These are phyloP conservation scores for Chirona hameri DNA, from an alignment of 2,888 invertebrate genomes.

Conservation along the genomic window DNA sequence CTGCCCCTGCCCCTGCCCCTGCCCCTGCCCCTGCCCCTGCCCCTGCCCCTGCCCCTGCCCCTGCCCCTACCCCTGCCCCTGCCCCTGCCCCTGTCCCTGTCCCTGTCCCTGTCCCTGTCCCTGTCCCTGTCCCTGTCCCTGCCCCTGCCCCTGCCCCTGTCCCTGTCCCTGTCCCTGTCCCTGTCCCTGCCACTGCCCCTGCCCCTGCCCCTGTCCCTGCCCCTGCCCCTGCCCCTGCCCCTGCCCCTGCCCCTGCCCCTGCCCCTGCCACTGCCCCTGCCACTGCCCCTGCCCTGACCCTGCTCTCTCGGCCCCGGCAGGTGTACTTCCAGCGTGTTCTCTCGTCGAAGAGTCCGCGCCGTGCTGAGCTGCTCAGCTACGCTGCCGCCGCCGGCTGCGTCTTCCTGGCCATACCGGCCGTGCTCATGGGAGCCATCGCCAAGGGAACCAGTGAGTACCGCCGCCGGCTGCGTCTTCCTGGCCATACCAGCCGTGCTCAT, in stretches of 20 bases:
- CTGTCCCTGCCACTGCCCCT: too few species aligned
- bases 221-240: too few species aligned
- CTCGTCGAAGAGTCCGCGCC: conserved; percentile 88
- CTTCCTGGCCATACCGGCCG: conserved; percentile 94
- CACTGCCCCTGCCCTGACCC: neutral
- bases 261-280: neutral
- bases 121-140: too few species aligned
- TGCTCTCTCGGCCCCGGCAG: conserved; percentile 47
- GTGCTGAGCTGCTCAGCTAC: conserved; percentile 91
- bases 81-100: too few species aligned
- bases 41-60: too few species aligned
- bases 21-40: too few species aligned
- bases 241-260: neutral
- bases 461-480: conserved; percentile 92
- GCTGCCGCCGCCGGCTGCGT: conserved; percentile 94
- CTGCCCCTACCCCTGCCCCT: too few species aligned
- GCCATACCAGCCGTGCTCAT: conserved; percentile 95
- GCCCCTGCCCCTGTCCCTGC: too few species aligned
- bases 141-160: too few species aligned
- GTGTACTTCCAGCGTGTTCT: conserved; percentile 97
- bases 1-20: too few species aligned
- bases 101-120: too few species aligned
- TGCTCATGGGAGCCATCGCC: conserved; percentile 94
- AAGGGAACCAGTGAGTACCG: conserved; percentile 84
- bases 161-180: too few species aligned